Percentiles rank a stretch among this genome's conserved stretches.
Conservation (phyloP, 1,140 invertebrate species). For the Heliconius himera region DNA sequence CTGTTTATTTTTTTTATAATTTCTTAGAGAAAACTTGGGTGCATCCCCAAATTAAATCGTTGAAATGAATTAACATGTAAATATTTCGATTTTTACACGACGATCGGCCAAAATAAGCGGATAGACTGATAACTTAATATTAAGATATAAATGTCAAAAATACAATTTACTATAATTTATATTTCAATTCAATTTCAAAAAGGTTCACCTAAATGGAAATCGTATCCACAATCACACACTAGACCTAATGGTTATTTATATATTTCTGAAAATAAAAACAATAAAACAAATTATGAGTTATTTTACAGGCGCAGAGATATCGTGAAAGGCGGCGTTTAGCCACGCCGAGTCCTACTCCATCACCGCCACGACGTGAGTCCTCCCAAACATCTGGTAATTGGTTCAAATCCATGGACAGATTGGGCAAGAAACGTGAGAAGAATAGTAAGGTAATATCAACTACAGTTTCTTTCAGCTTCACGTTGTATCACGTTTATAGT, state of each 20-base stretch:
- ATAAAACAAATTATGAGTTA: neutral
- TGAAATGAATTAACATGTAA: too few relatives aligned
- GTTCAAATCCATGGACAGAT: slow-evolving; percentile 70
- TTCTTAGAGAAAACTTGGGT: too few relatives aligned
- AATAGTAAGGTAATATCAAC: slow-evolving; percentile 52
- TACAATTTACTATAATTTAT: too few relatives aligned
- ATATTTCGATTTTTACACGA: too few relatives aligned
- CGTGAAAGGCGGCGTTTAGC: slow-evolving; percentile 86
- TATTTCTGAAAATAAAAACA: neutral
- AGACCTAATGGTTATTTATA: neutral
- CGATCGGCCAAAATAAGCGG: too few relatives aligned
- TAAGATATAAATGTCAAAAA: too few relatives aligned
- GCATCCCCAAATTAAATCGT: too few relatives aligned
- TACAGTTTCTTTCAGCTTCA: neutral
- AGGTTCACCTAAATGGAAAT: too few relatives aligned
- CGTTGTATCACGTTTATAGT: neutral
- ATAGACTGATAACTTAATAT: too few relatives aligned
- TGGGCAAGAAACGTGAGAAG: slow-evolving; percentile 67
- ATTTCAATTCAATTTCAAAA: too few relatives aligned
- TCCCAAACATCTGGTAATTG: slow-evolving; percentile 57
- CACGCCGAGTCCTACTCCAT: slow-evolving; percentile 87
- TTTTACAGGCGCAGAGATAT: slow-evolving; percentile 83
- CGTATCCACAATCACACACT: too few relatives aligned
- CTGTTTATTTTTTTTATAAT: neutral
- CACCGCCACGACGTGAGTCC: slow-evolving; percentile 70